Conservation (phyloP, 2,797 vertebrate species). For the Pangasius sanitwongsei region DNA sequence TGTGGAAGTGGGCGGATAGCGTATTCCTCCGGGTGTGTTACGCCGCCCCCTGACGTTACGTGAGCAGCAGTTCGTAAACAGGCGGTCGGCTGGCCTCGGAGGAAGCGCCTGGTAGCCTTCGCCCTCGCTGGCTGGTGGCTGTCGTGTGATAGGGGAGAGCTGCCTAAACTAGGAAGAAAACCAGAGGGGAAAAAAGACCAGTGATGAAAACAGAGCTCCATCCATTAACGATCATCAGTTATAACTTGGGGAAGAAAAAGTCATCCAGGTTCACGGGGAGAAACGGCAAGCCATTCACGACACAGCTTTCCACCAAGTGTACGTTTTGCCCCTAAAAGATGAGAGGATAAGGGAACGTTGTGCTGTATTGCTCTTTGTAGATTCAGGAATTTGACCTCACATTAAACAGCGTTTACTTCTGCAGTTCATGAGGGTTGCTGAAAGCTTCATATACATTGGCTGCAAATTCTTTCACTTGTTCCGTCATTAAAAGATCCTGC, state of each 20-base stretch:
- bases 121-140: neutral
- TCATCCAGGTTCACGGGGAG: neutral
- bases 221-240: neutral
- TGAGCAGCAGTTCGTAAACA: neutral
- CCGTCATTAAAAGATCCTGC: constrained; percentile 92
- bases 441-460: constrained; percentile 97
- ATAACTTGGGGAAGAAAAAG: neutral
- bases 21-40: neutral
- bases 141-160: neutral
- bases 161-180: neutral
- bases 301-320: neutral
- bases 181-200: neutral
- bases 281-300: neutral
- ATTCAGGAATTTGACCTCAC: neutral
- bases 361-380: constrained; percentile 12
- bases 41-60: neutral
- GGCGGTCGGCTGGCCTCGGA: neutral
- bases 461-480: constrained; percentile 95
- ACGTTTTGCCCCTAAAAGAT: neutral
- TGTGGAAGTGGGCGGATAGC: too few relatives aligned
- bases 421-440: constrained; percentile 84
- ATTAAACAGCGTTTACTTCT: constrained; percentile 69
- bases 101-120: neutral
- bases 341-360: neutral
- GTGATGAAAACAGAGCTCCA: neutral